phyloP scores from a whole-genome alignment of 1,140 invertebrate species.

The Wasmannia auropunctata region DNA sequence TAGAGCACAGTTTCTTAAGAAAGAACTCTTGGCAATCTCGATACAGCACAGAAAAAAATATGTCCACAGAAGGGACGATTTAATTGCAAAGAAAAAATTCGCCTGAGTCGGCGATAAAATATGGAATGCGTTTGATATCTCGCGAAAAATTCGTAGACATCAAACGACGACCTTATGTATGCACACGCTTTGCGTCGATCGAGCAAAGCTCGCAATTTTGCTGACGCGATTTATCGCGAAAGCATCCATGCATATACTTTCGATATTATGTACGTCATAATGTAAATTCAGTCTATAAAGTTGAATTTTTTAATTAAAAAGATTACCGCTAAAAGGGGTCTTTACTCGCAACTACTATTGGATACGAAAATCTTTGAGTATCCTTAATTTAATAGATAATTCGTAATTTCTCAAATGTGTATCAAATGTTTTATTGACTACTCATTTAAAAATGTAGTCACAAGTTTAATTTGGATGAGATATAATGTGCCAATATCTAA shows the following conservation, averaged over 20 bases:
- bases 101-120: neutral
- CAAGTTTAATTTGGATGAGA: neutral
- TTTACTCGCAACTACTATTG: neutral
- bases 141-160: conserved; percentile 13
- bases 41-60: neutral
- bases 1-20: neutral
- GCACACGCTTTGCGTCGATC: neutral
- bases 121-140: conserved; percentile 8
- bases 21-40: neutral
- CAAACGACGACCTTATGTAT: neutral
- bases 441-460: neutral
- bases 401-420: neutral
- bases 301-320: conserved; percentile 19
- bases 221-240: neutral
- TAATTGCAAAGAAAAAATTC: neutral
- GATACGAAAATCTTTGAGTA: too few species aligned
- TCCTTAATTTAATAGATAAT: neutral
- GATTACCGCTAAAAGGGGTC: neutral
- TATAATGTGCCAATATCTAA: neutral
- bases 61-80: neutral
- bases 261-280: neutral
- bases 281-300: neutral
- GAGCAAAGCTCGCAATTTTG: conserved; percentile 4
- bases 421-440: neutral
- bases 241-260: neutral